phyloP scores from a whole-genome alignment of 2,888 invertebrate genomes.

The Helicoverpa assulta region DNA sequence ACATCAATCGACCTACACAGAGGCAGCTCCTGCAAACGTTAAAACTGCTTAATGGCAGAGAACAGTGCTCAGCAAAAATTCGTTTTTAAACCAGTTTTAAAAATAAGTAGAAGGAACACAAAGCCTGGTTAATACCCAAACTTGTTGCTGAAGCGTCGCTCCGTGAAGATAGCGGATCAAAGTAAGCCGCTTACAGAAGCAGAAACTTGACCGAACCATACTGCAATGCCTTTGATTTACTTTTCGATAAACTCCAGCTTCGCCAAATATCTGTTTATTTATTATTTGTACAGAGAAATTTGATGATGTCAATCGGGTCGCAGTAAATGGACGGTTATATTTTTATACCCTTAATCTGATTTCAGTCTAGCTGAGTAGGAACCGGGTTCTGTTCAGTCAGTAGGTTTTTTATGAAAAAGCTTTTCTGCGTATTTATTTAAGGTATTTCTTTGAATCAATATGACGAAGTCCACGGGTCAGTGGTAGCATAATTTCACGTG shows the following conservation, averaged over 20 bases:
- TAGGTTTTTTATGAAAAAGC: slow-evolving; percentile 29
- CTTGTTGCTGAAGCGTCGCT: slow-evolving; percentile 68
- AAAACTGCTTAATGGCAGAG: slow-evolving; percentile 28
- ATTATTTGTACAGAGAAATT: slow-evolving; percentile 54
- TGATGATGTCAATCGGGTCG: slow-evolving; percentile 36
- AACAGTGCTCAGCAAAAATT: slow-evolving; percentile 29
- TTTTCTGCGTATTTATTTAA: slow-evolving; percentile 29
- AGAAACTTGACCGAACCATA: slow-evolving; percentile 67
- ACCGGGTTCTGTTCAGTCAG: slow-evolving; percentile 16
- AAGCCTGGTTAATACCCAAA: slow-evolving; percentile 65
- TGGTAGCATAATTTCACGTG: slow-evolving; percentile 26
- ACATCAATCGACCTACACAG: slow-evolving; percentile 29
- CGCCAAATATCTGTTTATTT: slow-evolving; percentile 57
- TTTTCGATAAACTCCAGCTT: slow-evolving; percentile 49
- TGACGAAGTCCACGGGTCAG: not conserved
- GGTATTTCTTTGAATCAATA: not conserved
- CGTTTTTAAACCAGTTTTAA: slow-evolving; percentile 43
- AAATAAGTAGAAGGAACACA: slow-evolving; percentile 58
- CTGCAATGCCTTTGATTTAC: slow-evolving; percentile 66
- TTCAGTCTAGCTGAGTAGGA: slow-evolving; percentile 26
- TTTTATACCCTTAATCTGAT: slow-evolving; percentile 50
- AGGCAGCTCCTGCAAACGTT: slow-evolving; percentile 16
- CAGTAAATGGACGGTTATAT: slow-evolving; percentile 39
- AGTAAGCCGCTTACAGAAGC: slow-evolving; percentile 70
- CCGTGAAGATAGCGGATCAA: slow-evolving; percentile 68